phyloP scores from a whole-genome alignment of 2,113 vertebrate species.

The Varanus komodoensis region DNA sequence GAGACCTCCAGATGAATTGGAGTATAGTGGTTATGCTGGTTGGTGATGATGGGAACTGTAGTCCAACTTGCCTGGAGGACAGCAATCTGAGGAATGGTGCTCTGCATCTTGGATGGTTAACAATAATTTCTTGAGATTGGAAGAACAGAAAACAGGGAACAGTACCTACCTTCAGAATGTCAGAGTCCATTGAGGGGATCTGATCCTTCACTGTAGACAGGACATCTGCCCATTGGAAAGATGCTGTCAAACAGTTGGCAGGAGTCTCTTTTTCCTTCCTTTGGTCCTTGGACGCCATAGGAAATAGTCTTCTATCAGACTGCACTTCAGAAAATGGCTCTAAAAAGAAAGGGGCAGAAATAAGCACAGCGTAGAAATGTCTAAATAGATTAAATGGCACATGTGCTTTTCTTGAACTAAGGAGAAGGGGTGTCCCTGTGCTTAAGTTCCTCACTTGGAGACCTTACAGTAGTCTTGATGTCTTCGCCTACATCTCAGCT shows the following conservation, averaged over 20 bases:
- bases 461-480: neutral
- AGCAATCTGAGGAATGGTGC: too few species aligned
- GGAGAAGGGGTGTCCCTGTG: neutral
- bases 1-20: too few species aligned
- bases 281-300: constrained; percentile 68
- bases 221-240: constrained; percentile 71
- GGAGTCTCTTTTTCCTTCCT: constrained; percentile 18
- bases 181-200: constrained; percentile 80
- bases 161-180: constrained; percentile 75
- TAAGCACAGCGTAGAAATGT: neutral
- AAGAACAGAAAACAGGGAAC: neutral
- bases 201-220: constrained; percentile 76
- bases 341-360: neutral
- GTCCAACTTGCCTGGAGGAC: too few species aligned
- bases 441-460: neutral
- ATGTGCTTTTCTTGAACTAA: neutral
- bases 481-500: neutral
- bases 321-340: constrained; percentile 21
- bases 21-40: too few species aligned
- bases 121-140: neutral
- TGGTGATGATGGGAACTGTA: too few species aligned
- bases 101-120: neutral
- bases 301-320: neutral
- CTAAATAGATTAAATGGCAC: neutral
- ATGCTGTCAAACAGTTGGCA: constrained; percentile 11